Percentiles rank a stretch among this genome's conserved stretches.
These are phyloP conservation scores for Drosophila aldrichi DNA, from an alignment of 2,888 invertebrate species.

Conservation along the genomic window DNA sequence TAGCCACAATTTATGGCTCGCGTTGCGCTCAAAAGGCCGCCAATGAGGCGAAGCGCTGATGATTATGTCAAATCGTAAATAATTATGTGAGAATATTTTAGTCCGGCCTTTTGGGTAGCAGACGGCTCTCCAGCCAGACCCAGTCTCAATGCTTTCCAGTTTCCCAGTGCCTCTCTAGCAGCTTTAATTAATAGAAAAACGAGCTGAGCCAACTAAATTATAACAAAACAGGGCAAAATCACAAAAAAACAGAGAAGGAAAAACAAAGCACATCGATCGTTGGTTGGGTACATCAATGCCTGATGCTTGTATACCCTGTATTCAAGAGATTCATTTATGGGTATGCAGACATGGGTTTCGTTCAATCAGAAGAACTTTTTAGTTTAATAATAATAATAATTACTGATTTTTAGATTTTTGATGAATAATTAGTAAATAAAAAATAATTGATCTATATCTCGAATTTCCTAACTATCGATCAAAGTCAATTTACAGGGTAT, in stretches of 20 bases:
- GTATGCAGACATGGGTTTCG: background rate
- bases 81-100: slow-evolving; percentile 83
- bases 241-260: slow-evolving; percentile 8
- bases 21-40: slow-evolving; percentile 35
- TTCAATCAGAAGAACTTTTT: background rate
- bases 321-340: background rate
- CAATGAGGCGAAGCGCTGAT: slow-evolving; percentile 54
- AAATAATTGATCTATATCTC: background rate
- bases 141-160: slow-evolving; percentile 12
- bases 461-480: background rate
- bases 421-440: background rate
- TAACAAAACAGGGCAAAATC: slow-evolving; percentile 51
- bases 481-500: slow-evolving; percentile 4
- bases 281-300: slow-evolving; percentile 12
- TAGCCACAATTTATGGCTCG: slow-evolving; percentile 33
- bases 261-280: slow-evolving; percentile 54
- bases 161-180: slow-evolving; percentile 50
- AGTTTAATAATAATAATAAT: background rate
- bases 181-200: slow-evolving; percentile 76
- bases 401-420: background rate
- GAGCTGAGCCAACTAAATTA: slow-evolving; percentile 66
- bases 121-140: background rate
- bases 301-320: slow-evolving; percentile 9
- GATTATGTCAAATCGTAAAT: slow-evolving; percentile 83
- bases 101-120: slow-evolving; percentile 32